Base-by-base conservation (phyloP, 2,888 invertebrate genomes). In the Agrypnus murinus region DNA sequence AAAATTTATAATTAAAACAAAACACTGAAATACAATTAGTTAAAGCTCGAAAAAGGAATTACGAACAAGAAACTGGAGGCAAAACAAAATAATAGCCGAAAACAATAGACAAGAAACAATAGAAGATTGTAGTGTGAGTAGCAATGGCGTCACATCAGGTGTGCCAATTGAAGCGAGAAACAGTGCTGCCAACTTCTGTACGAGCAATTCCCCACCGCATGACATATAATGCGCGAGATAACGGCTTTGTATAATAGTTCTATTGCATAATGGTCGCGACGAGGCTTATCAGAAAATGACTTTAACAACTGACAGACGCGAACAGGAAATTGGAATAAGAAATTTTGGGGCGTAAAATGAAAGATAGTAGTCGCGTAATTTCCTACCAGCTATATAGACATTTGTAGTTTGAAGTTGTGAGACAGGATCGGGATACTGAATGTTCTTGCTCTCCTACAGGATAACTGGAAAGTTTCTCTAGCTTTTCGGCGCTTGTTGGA, bases 271-370 rank as follows among this genome's bases (percentile, higher is more conserved):
- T 86, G 84, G 86, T 81, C 84, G 81, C 80, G 82, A 83, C 83
- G 84, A 81, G 82, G 87, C 90, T 90, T 90, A 90, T 90, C 90
- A 90, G 90, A 90, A 90, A 90, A 90, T 90, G 90, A 90, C 88
- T 90, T 90, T 90, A 90, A 90, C 89, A 89, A 90, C 90, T 85
- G 85, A 85, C 85, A 85, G 85, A 85, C 85, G 85, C 85, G 85
- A 85, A 85, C 84, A 83, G 85, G 91, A 91, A 90, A 91, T 91
- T 91, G 91, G 90, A 90, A 91, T 91, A 91, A 91, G 91, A 91
- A 91, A 91, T 90, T 91, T 90, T 90, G 89, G 90, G 90, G 90
- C 90, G 90, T 90, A 90, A 90, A 90, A 90, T 90, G 90, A 90
- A 90, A 90, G 90, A 91, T 91, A 91, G 90, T 90, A 89, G 90